Base-by-base conservation (phyloP, 2,797 vertebrate species). In the Sibirionetta formosa region DNA sequence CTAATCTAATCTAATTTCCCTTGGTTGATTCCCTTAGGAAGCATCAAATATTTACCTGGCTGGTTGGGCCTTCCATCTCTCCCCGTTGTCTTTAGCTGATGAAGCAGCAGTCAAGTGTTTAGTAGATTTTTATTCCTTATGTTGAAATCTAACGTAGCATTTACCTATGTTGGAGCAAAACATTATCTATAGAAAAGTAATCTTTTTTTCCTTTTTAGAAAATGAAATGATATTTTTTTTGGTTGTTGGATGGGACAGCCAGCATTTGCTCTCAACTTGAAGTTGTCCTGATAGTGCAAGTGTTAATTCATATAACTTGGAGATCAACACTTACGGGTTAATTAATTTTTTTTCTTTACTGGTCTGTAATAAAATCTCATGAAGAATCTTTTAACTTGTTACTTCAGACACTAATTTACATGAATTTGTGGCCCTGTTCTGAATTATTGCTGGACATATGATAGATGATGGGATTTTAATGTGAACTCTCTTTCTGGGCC, bases 41-140 rank as follows among this genome's bases (percentile, higher is more conserved):
- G 40, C 46, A 56, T 70, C 60, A 48, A 40, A 48, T 40, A 35
- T 24, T 82, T n/a, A 44, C 42, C 50, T 26, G 29, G 7, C 35
- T 80, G 22, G 56, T 8, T 58, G 75, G 36, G 75, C 27, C 50
- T 51, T 44, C 17, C 54, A n/a, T 50, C 40, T 48, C 35, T 24
- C 35, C 24, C 1, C 0, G 0, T 36, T 50, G 23, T 36, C 23
- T 31, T 35, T 35, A 5, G 27, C 11, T 14, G 51, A 24, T 27
- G 24, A 29, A 35, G 29, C 5, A 66, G 53, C 31, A 36, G 58
- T 20, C 46, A 48, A 10, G 4, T 48, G 23, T 65, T 65, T 16
- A 24, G 38, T 13, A 24, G 40, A 15, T 61, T 61, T 48, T 16
- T 29, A 16, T 54, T 68, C 13, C 5, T 66, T n/a, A 24, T 42